Evolutionary conservation across 2,113 vertebrate species (phyloP).

Genomic region (Monopterus albus): DNA sequence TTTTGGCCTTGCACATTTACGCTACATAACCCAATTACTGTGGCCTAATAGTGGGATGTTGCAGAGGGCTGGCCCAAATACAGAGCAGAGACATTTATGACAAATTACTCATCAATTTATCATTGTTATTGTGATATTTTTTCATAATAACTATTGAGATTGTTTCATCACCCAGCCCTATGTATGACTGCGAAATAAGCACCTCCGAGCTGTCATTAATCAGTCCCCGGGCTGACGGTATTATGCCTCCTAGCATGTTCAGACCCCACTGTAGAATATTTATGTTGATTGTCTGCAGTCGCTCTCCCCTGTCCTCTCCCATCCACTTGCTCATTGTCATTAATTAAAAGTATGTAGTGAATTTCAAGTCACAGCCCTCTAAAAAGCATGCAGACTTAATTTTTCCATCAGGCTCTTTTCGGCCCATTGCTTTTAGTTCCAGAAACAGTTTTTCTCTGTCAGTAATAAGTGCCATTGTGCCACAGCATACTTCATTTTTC

Average conservation of each 20-base stretch:
- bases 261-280: conserved; percentile 63
- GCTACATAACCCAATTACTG: no score
- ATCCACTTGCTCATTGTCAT: conserved; percentile 52
- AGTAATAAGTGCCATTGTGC: conserved; percentile 29
- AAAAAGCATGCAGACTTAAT: conserved; percentile 43
- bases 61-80: no score
- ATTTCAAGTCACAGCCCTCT: conserved; percentile 44
- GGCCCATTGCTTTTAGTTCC: conserved; percentile 21
- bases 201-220: conserved; percentile 77
- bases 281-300: conserved; percentile 72
- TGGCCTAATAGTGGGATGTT: no score
- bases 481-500: conserved; percentile 19
- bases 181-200: conserved; percentile 50
- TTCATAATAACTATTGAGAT: no score
- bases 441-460: conserved; percentile 37
- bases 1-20: no score
- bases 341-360: conserved; percentile 71
- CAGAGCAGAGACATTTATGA: no score
- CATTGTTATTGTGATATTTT: no score
- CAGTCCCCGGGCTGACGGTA: conserved; percentile 65
- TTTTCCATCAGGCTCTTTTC: conserved; percentile 45
- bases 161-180: no score
- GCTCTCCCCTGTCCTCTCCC: conserved; percentile 32
- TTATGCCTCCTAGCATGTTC: conserved; percentile 46
- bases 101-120: no score